Base-by-base conservation (phyloP, 1,140 invertebrate species). In the silkworm (Bombyx mori) region DNA sequence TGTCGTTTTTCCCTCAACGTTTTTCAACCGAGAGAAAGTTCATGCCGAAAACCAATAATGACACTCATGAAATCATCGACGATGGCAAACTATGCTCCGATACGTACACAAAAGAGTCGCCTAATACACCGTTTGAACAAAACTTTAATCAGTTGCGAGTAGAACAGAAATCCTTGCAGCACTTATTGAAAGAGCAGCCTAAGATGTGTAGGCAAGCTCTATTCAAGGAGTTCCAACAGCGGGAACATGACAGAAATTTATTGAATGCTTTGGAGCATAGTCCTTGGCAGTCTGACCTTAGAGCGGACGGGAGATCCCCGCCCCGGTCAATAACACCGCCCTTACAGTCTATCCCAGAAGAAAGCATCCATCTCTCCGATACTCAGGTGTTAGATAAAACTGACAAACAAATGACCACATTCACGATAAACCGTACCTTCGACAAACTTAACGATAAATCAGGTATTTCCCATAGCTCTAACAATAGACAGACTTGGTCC, bases 31-130 rank as follows among this genome's bases (percentile, higher is more conserved):
- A 89, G 68, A 74, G 69, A 54, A 89, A 89, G 68, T 54, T 72
- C 10, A 54, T 76, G 8, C 71, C 73, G 0, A 86, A 77, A 73
- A 55, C 77, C 5, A 75, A 81, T 57, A 79, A 77, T 63, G 82
- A 87, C 45, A 77, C 77, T 12, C 77, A 83, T 45, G 78, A 85
- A 43, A 60, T 83, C 8, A 65, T 77, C 35, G 77, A 88, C 35
- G 75, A 83, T 6, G 69, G 60, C 1, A 82, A 77, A 73, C 55
- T 85, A 7, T 79, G 74, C 66, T 87, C 86, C 0, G 88, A 88
- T 55, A 89, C 86, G 8, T 89, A 76, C 55, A 87, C 82, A 6
- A 89, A 89, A 72, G 82, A 88, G 18, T 89, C 88, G 1, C 86
- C 86, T 0, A 77, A 77, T 54, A 77, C 73, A 42, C 73, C 76